These are phyloP conservation scores for Mythimna albipuncta DNA, from an alignment of 2,888 invertebrate species.

Conservation along the genomic window DNA sequence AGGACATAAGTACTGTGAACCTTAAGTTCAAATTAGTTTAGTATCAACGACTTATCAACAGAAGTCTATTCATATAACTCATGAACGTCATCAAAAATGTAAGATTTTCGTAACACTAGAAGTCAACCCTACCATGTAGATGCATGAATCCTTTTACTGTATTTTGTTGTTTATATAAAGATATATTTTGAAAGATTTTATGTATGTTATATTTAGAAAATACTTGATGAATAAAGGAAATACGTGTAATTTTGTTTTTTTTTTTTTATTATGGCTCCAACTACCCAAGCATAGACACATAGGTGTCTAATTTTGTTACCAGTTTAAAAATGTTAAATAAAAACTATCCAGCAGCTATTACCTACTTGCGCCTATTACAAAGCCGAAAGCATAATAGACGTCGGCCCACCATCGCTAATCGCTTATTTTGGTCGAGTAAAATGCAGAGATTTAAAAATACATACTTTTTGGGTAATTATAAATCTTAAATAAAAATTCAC, in stretches of 20 bases:
- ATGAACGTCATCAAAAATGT: conserved; percentile 4
- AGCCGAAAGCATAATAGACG: too few species aligned
- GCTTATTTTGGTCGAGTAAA: too few species aligned
- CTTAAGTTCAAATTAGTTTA: conserved; percentile 24
- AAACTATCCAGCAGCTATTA: too few species aligned
- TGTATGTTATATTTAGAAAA: conserved; percentile 52
- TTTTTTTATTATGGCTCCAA: neutral
- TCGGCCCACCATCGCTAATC: too few species aligned
- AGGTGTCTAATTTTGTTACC: too few species aligned
- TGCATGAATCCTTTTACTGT: conserved; percentile 19
- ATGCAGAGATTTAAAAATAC: too few species aligned
- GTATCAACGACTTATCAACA: neutral
- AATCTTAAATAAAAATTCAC: too few species aligned
- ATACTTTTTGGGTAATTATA: too few species aligned
- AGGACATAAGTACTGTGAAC: neutral
- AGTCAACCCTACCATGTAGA: conserved; percentile 5
- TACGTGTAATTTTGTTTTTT: neutral
- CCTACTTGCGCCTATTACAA: too few species aligned
- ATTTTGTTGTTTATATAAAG: conserved; percentile 44
- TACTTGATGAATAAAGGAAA: conserved; percentile 47
- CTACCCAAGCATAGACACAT: too few species aligned
- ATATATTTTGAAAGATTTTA: conserved; percentile 52
- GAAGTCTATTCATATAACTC: neutral
- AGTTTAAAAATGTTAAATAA: too few species aligned
- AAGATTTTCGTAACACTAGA: neutral